Evolutionary conservation across 2,888 invertebrate genomes (phyloP).

Genomic region (Tricholauxania praeusta): DNA sequence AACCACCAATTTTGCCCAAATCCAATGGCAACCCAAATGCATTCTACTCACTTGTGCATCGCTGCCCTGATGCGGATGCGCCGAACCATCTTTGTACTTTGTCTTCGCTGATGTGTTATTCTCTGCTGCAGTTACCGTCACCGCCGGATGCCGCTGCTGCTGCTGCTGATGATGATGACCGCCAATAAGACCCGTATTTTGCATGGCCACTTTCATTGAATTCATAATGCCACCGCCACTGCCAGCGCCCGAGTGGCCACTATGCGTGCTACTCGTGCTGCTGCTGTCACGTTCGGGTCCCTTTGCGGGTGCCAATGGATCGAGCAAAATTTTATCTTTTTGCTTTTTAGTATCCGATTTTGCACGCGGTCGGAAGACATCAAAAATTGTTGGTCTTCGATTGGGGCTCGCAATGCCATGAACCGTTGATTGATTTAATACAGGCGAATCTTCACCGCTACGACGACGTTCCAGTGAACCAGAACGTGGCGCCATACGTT

Average conservation of each 20-base stretch:
- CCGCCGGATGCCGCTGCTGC: conserved; percentile 54
- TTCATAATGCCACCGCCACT: conserved; percentile 75
- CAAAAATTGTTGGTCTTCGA: conserved; percentile 80
- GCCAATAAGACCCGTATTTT: conserved; percentile 68
- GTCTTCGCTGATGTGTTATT: conserved; percentile 58
- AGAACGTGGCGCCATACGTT: conserved; percentile 64
- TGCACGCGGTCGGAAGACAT: conserved; percentile 82
- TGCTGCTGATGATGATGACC: conserved; percentile 50
- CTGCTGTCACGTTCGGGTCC: conserved; percentile 57
- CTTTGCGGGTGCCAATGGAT: conserved; percentile 56
- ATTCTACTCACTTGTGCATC: conserved; percentile 61
- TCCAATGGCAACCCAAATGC: background rate
- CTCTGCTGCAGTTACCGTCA: conserved; percentile 58
- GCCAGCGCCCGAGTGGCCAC: conserved; percentile 56
- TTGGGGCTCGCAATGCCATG: conserved; percentile 76
- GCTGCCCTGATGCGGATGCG: conserved; percentile 77
- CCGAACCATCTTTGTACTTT: conserved; percentile 76
- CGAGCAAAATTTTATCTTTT: conserved; percentile 59
- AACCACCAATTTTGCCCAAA: too few relatives aligned
- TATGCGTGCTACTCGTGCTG: conserved; percentile 61
- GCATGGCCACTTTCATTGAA: conserved; percentile 86
- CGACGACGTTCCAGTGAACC: conserved; percentile 66
- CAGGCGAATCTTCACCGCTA: conserved; percentile 67
- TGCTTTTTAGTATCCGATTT: conserved; percentile 77
- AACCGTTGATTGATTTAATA: conserved; percentile 68